Base-by-base conservation (phyloP, 2,113 vertebrate species). In the Acanthisitta chloris region DNA sequence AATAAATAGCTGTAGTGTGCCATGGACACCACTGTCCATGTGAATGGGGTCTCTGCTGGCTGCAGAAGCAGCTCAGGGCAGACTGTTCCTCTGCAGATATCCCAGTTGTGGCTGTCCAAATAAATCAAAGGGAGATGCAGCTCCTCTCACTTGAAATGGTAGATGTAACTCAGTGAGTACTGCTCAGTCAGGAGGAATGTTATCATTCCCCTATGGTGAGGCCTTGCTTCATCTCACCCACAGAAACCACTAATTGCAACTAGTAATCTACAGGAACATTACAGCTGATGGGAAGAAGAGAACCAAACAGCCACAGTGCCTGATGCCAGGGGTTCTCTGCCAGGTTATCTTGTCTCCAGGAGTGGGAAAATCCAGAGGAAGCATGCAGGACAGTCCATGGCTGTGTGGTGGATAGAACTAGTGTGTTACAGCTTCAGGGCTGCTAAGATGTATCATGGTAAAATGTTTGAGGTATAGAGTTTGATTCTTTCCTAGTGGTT, bases 381-480 rank as follows among this genome's bases (percentile, higher is more conserved):
- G 25, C 8, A 8, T 4, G 8, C 40, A 43, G 65, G 36, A 15
- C 14, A 3, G n/a, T 6, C 51, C 7, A 0, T 45, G 6, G 2
- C 21, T 45, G 19, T 9, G 9, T 4, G 34, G 9, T 7, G 9
- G n/a, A 18, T 23, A 42, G 59, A 43, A 12, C 40, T 48, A 5
- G 29, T 15, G 6, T 20, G 17, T 20, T 9, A 9, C 17, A n/a
- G 42, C 2, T 20, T 17, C 64, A 36, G 18, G n/a, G n/a, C 26
- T 0, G 3, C 38, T 52, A 45, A 14, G 21, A 8, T 4, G 1
- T 19, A 4, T 17, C 10, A 34, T 26, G 20, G 11, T 3, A 72
- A 46, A 77, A 45, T 1, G 1, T 34, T 38, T 45, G 26, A 82
- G 16, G 1, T 51, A 6, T 16, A 36, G 7, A 6, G 3, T 1